A percentile compares a stretch with the other conserved stretches of the same genome.
Conservation (phyloP, 2,888 invertebrate species). For the Cantharis rufa region DNA sequence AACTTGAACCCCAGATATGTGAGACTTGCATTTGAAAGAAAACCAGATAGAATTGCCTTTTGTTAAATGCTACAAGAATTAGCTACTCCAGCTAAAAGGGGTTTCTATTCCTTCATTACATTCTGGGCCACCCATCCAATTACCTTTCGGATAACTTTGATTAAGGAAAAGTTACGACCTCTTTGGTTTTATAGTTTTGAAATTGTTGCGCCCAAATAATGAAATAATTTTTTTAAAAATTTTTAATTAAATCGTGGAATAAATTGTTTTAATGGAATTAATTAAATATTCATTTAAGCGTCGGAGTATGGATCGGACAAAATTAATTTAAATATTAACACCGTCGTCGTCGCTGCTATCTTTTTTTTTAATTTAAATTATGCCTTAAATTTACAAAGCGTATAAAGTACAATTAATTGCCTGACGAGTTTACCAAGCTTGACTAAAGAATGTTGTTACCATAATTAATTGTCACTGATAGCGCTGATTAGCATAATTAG, state of each 20-base stretch:
- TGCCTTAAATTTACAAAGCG: constrained; percentile 26
- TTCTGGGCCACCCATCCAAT: neutral
- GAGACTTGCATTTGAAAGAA: constrained; percentile 13
- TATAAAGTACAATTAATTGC: constrained; percentile 40
- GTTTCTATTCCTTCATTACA: neutral
- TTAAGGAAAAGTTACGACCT: neutral
- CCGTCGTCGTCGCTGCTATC: neutral
- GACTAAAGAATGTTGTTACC: constrained; percentile 40
- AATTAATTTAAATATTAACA: neutral
- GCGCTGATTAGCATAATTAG: constrained; percentile 32
- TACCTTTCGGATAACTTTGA: neutral
- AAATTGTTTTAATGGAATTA: neutral
- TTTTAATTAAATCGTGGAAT: neutral
- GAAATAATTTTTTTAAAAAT: neutral
- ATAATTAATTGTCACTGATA: constrained; percentile 46
- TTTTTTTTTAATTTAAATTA: constrained; percentile 22
- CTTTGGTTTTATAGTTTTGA: neutral
- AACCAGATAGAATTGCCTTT: constrained; percentile 23
- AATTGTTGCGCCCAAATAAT: neutral
- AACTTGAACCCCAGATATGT: constrained; percentile 20
- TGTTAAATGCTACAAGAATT: constrained; percentile 9
- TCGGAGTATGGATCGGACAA: neutral
- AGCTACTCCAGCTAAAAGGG: neutral
- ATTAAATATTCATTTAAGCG: neutral
- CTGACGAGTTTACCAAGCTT: constrained; percentile 33